Evolutionary conservation across 2,797 vertebrate genomes (phyloP).

Genomic region (Esox masquinongy): DNA sequence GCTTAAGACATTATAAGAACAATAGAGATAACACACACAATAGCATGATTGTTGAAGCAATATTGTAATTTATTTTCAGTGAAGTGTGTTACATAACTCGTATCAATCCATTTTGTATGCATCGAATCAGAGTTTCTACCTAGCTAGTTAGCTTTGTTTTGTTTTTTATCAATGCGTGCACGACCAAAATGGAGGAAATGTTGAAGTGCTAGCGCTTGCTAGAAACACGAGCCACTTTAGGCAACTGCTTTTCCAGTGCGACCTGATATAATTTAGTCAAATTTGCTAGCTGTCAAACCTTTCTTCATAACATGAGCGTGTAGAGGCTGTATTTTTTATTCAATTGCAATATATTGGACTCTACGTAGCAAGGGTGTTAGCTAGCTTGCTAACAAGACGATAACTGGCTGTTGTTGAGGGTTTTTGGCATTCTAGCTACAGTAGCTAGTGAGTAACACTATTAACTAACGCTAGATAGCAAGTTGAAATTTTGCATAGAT

Average conservation of each 20-base stretch:
- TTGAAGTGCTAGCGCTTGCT: slow-evolving; percentile 4
- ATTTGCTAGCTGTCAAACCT: neutral
- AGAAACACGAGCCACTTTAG: slow-evolving; percentile 59
- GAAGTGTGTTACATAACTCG: neutral
- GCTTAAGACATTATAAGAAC: slow-evolving; percentile 63
- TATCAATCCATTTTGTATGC: slow-evolving; percentile 4
- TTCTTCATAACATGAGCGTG: neutral
- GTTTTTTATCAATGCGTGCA: slow-evolving; percentile 65
- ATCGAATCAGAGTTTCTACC: slow-evolving; percentile 29
- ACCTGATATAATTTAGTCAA: slow-evolving; percentile 25
- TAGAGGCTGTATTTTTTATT: neutral
- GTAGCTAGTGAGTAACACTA: slow-evolving; percentile 17
- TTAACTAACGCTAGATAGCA: slow-evolving; percentile 43
- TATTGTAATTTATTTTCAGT: neutral
- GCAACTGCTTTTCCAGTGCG: slow-evolving; percentile 32
- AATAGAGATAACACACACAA: slow-evolving; percentile 47
- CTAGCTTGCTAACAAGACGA: neutral
- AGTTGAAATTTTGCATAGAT: neutral
- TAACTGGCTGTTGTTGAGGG: neutral
- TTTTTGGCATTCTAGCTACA: neutral
- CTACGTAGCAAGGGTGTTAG: neutral
- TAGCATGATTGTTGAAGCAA: neutral
- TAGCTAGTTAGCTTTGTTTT: slow-evolving; percentile 59
- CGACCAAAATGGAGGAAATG: slow-evolving; percentile 77
- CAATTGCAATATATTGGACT: neutral